Evolutionary conservation across 64 coral and sea anemone species (phyloP).

Genomic region (Porites lutea): DNA sequence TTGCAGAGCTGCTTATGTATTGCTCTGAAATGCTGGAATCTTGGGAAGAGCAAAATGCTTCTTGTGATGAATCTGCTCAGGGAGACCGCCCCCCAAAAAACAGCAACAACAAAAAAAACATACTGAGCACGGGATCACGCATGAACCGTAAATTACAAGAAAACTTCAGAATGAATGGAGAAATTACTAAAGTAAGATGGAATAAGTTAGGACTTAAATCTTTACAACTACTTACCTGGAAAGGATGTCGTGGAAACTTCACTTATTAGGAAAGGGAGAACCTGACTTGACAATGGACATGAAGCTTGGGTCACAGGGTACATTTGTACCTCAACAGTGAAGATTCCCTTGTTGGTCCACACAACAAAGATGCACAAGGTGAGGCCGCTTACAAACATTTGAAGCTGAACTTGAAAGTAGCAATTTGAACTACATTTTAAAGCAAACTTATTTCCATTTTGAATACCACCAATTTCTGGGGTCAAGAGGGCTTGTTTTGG

Average conservation of each 20-base stretch:
- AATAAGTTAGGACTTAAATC: no score
- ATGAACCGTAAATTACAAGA: no score
- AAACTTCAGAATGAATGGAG: no score
- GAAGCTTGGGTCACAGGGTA: slow-evolving; percentile 33
- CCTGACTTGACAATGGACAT: slow-evolving; percentile 47
- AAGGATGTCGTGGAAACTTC: slow-evolving; percentile 26
- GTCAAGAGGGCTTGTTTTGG: slow-evolving; percentile 66
- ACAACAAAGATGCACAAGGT: slow-evolving; percentile 60
- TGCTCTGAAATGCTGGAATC: slow-evolving; percentile 43
- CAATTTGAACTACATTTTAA: slow-evolving; percentile 59
- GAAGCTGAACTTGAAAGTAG: slow-evolving; percentile 68
- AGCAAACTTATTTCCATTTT: slow-evolving; percentile 58
- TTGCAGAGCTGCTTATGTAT: slow-evolving; percentile 46
- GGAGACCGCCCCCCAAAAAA: background rate
- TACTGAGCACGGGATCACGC: no score
- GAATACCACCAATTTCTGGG: slow-evolving; percentile 78
- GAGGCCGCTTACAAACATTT: slow-evolving; percentile 76
- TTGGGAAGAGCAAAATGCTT: slow-evolving; percentile 15
- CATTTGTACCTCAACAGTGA: slow-evolving; percentile 55
- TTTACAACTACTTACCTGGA: background rate
- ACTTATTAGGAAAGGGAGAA: slow-evolving; percentile 64
- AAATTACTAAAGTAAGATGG: no score
- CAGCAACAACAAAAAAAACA: no score
- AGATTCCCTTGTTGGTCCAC: slow-evolving; percentile 67
- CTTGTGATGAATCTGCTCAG: background rate